Conservation (phyloP, 1,140 invertebrate genomes). For the Halesus radiatus region DNA sequence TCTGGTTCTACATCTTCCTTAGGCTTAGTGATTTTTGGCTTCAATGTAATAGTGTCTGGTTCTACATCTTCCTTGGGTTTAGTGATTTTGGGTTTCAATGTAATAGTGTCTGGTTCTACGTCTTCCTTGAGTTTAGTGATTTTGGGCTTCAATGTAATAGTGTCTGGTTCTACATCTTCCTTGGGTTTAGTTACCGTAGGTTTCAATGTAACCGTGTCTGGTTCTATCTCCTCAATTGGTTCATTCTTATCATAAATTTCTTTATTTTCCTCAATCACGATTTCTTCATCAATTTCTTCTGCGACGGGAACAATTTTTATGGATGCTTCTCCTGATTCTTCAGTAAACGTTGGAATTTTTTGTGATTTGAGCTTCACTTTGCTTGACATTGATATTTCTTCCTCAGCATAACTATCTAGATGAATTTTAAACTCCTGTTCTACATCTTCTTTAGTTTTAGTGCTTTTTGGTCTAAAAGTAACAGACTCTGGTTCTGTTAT, state of each 20-base stretch:
- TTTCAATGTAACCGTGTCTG: background rate
- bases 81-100: slow-evolving; percentile 66
- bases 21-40: background rate
- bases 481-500: slow-evolving; percentile 80
- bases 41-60: background rate
- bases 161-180: slow-evolving; percentile 71
- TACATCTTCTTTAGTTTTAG: slow-evolving; percentile 84
- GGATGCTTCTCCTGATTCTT: slow-evolving; percentile 80
- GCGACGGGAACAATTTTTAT: slow-evolving; percentile 79
- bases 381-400: slow-evolving; percentile 87
- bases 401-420: slow-evolving; percentile 86
- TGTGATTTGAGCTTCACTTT: slow-evolving; percentile 85
- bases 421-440: slow-evolving; percentile 90
- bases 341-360: slow-evolving; percentile 77
- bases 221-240: slow-evolving; percentile 61
- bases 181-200: background rate
- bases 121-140: slow-evolving; percentile 47
- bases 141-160: slow-evolving; percentile 74
- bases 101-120: slow-evolving; percentile 79
- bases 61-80: slow-evolving; percentile 61
- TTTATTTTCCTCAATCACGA: background rate
- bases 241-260: slow-evolving; percentile 66
- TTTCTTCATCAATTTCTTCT: slow-evolving; percentile 73
- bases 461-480: slow-evolving; percentile 79
- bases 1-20: slow-evolving; percentile 68